phyloP scores from a whole-genome alignment of 2,888 invertebrate genomes.

The Heliconius ismenius region DNA sequence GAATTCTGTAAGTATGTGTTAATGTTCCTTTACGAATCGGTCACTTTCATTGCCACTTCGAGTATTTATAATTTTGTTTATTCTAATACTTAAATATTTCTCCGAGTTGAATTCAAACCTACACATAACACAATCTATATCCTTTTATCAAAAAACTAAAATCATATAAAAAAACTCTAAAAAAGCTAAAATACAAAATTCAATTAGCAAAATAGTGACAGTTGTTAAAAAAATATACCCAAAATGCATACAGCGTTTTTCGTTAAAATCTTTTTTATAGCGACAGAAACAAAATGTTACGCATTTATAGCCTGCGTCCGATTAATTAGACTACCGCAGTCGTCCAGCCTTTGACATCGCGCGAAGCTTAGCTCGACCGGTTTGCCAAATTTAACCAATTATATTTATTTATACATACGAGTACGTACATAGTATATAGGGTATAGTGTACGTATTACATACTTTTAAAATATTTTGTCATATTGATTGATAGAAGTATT shows the following conservation, averaged over 20 bases:
- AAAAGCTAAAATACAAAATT: constrained; percentile 12
- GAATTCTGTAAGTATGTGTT: neutral
- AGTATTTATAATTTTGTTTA: no score
- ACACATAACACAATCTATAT: no score
- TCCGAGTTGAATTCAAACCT: no score
- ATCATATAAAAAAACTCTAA: no score
- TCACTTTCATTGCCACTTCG: no score
- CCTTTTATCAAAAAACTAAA: no score
- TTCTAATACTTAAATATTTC: no score
- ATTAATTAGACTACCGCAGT: constrained; percentile 39
- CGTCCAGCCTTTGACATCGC: constrained; percentile 39
- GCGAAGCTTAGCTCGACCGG: constrained; percentile 34
- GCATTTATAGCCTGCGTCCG: constrained; percentile 27
- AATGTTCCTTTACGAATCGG: no score
- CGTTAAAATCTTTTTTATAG: neutral
- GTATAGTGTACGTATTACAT: neutral
- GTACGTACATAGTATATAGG: neutral
- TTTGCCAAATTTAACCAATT: constrained; percentile 42
- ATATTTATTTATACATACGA: neutral
- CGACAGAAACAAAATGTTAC: constrained; percentile 6
- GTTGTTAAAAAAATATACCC: neutral
- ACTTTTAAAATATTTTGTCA: no score
- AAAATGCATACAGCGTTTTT: neutral
- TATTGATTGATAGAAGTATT: no score
- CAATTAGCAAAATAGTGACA: constrained; percentile 4